Evolutionary conservation across 2,113 vertebrate genomes (phyloP).

Genomic region (Ceyx cyanopectus): DNA sequence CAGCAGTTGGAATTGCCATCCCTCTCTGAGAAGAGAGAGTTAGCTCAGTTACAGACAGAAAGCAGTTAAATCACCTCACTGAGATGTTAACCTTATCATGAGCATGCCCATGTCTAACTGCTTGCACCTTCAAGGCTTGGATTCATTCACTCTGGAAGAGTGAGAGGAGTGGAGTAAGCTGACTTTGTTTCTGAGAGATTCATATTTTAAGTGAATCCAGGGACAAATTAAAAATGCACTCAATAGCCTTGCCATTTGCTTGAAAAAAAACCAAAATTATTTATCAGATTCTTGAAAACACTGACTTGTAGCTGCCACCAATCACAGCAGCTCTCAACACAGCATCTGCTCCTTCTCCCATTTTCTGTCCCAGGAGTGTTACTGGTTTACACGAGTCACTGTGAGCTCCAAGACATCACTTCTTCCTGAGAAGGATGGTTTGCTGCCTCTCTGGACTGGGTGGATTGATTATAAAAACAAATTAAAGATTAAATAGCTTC

Average conservation of each 20-base stretch:
- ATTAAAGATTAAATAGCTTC: conserved; percentile 24
- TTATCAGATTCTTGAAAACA: not conserved
- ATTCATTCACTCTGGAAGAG: not conserved
- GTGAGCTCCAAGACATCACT: not conserved
- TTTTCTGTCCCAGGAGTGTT: not conserved
- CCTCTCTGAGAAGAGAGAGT: not conserved
- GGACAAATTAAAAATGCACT: not conserved
- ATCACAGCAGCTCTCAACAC: not conserved
- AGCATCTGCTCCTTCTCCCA: not conserved
- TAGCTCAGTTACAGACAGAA: not conserved
- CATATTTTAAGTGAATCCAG: not conserved
- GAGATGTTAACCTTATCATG: not conserved
- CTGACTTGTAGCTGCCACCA: not conserved
- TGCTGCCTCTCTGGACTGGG: not conserved
- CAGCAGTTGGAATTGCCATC: not conserved
- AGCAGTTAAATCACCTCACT: not conserved
- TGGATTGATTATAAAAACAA: conserved; percentile 27
- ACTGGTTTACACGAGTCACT: not conserved
- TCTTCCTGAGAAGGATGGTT: not conserved
- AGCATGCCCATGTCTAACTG: not conserved
- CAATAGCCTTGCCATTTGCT: not conserved
- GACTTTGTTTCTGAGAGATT: fast-evolving
- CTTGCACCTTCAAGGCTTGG: not conserved
- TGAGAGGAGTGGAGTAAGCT: fast-evolving
- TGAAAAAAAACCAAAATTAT: not conserved